Evolutionary conservation across 2,888 invertebrate genomes (phyloP).

Genomic region (Panzeria rudis): DNA sequence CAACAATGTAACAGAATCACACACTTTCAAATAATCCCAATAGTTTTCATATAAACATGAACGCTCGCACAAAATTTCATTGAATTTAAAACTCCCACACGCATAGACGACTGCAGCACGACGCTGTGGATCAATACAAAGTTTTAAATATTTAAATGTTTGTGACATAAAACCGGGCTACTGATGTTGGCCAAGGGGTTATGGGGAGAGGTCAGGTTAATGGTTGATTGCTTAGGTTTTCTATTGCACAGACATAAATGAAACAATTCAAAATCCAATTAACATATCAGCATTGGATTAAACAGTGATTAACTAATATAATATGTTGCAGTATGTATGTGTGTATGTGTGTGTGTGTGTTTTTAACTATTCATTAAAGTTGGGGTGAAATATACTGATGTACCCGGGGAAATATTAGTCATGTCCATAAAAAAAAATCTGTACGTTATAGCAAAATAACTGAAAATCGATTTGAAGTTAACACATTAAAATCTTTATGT

Average conservation of each 20-base stretch:
- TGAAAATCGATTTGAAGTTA: too few relatives aligned
- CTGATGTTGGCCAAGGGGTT: not conserved
- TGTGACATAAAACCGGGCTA: not conserved
- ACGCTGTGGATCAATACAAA: not conserved
- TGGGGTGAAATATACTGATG: too few relatives aligned
- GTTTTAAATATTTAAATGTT: not conserved
- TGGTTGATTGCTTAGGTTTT: constrained; percentile 5
- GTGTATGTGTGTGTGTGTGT: not conserved
- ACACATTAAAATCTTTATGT: too few relatives aligned
- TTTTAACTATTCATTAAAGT: not conserved
- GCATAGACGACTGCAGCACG: not conserved
- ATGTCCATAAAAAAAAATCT: too few relatives aligned
- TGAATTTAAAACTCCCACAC: constrained; percentile 20
- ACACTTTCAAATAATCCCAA: constrained; percentile 44
- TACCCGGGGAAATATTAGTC: too few relatives aligned
- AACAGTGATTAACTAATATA: constrained; percentile 59
- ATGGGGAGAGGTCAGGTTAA: not conserved
- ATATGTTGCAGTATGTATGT: not conserved
- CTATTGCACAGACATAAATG: constrained; percentile 34
- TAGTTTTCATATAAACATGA: constrained; percentile 5
- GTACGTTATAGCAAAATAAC: too few relatives aligned
- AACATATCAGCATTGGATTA: constrained; percentile 67
- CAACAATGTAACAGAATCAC: constrained; percentile 43
- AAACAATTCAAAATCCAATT: constrained; percentile 68
- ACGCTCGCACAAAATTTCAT: not conserved